Evolutionary conservation across 1,140 invertebrate species (phyloP).

Genomic region (Habropoda laboriosa): DNA sequence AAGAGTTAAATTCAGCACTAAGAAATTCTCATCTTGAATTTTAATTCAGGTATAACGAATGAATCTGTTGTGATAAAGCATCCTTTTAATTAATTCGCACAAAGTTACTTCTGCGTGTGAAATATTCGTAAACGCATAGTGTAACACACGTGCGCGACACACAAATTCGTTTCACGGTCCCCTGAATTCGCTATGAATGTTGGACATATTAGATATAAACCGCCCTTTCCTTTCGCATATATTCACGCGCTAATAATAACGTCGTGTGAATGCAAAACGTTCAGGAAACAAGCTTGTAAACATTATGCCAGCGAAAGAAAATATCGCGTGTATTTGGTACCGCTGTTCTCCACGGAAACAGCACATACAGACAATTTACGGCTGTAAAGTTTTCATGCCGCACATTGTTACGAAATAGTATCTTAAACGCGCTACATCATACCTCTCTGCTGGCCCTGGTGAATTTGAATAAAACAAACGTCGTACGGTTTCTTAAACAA

Average conservation of each 20-base stretch:
- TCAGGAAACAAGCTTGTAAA: slow-evolving; percentile 33
- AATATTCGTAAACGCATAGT: not conserved
- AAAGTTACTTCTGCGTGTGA: no score
- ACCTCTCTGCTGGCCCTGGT: not conserved
- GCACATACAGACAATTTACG: slow-evolving; percentile 13
- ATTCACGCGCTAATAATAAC: slow-evolving; percentile 5
- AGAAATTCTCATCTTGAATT: no score
- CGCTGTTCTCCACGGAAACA: not conserved
- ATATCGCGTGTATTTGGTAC: not conserved
- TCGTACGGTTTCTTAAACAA: not conserved
- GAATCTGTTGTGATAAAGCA: no score
- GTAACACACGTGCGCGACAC: no score
- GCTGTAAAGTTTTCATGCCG: slow-evolving; percentile 25
- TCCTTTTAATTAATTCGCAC: no score
- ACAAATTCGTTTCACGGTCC: not conserved
- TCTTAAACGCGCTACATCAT: not conserved
- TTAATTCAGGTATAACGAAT: no score
- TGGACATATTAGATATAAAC: not conserved
- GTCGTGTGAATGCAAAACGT: not conserved
- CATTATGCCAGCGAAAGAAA: slow-evolving; percentile 9
- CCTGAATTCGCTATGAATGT: not conserved
- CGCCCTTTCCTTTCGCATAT: not conserved
- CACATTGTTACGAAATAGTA: not conserved
- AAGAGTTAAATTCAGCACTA: no score
- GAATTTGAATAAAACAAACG: slow-evolving; percentile 19